Conservation (phyloP, 2,797 vertebrate species). For the Scolopax bukidnonensis region DNA sequence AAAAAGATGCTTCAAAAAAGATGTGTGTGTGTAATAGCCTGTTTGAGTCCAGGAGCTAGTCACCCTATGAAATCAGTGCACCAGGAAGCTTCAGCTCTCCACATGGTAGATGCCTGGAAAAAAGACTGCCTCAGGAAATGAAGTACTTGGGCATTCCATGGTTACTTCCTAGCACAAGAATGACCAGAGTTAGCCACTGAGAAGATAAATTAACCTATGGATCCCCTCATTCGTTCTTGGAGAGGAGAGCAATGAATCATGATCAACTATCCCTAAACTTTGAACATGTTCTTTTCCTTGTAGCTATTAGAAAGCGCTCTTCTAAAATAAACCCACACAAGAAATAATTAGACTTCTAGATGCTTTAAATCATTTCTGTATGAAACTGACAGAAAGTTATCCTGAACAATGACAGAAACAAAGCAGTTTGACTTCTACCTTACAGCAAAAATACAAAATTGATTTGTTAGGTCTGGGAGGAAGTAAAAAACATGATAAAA, state of each 20-base stretch:
- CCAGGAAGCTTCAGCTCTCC: background rate
- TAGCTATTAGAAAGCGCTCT: background rate
- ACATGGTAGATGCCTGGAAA: fast-evolving
- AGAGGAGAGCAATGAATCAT: background rate
- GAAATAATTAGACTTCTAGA: background rate
- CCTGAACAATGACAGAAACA: background rate
- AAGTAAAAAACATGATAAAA: background rate
- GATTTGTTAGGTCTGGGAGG: background rate
- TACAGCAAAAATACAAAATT: background rate
- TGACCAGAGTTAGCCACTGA: background rate
- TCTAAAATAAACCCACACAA: background rate
- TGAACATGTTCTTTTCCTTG: background rate
- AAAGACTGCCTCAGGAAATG: background rate
- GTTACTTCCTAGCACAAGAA: background rate
- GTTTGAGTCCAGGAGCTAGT: background rate
- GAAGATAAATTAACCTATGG: background rate
- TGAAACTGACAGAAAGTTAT: background rate
- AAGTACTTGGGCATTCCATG: background rate
- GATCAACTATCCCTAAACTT: background rate
- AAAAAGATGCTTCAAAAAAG: background rate
- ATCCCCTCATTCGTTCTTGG: background rate
- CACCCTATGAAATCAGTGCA: background rate
- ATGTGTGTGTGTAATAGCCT: background rate
- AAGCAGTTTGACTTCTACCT: background rate
- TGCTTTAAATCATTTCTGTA: background rate